Base-by-base conservation (phyloP, 1,140 invertebrate genomes). In the Dendroctonus valens region DNA sequence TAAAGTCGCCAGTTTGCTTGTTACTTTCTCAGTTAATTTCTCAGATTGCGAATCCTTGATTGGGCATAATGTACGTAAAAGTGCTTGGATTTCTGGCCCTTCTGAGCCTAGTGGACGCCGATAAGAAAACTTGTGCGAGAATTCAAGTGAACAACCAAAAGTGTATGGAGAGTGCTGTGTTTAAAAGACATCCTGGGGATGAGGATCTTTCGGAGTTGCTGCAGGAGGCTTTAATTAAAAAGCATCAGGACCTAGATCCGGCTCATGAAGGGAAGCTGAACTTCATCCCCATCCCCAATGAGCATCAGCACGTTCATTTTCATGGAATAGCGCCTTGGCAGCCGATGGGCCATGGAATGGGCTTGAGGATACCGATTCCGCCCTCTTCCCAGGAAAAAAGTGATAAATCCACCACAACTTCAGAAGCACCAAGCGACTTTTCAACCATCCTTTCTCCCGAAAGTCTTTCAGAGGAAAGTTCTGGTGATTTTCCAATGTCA, bases 121-220 rank as follows among this genome's bases (percentile, higher is more conserved):
- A 55, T 40, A 52, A n/a, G 26, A 26, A n/a, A 26, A 55, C 3
- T 41, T 55, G 53, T 40, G 37, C 39, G 41, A 55, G 14, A 41
- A 26, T 55, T 6, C 37, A 9, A 40, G 14, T 60, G 6, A 39
- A 50, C 46, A 49, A 50, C 40, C 8, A 50, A 49, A 26, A 60
- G 11, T 60, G 6, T 26, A 50, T 39, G 58, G 58, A 38, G 58
- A 60, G 8, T 60, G 58, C 8, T 49, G 26, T 60, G 38, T 39
- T 50, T 50, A 5, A 60, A 60, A 7, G 58, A 60, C 7, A n/a
- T 7, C 37, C 0, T 5, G 11, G 11, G 9, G 7, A 44, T 12
- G 7, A 48, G 9, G 44, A 49, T n/a, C 53, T 55, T 15, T 5
- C 39, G 6, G 5, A 9, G 40, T 60, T 50, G 9, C 46, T 49